A percentile compares a stretch with the other conserved stretches of the same genome.
Evolutionary conservation across 64 coral and sea anemone species (phyloP).

Genomic region (Montipora capricornis): DNA sequence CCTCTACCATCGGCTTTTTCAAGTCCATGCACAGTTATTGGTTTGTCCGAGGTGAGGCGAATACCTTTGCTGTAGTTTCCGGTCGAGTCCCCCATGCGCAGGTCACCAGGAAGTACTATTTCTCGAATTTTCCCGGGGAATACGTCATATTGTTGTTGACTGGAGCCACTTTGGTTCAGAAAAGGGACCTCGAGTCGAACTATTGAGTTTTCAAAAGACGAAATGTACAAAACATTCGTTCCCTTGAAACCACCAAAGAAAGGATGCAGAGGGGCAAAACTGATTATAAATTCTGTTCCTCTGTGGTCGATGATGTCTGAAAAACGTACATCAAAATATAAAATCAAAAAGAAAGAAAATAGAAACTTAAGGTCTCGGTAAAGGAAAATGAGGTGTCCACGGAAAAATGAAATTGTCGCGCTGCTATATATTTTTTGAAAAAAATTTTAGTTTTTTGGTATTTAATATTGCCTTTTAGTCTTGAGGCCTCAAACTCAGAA

Average conservation of each 20-base stretch:
- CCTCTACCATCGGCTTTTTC: background rate
- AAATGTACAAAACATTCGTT: slow-evolving; percentile 41
- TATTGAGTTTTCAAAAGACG: background rate
- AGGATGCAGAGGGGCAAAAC: background rate
- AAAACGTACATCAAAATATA: background rate
- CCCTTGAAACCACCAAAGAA: background rate
- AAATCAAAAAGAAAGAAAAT: background rate
- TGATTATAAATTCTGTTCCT: slow-evolving; percentile 38
- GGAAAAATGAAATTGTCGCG: too few species aligned
- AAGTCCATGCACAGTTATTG: slow-evolving; percentile 53
- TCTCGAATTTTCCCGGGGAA: background rate
- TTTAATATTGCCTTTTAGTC: too few species aligned
- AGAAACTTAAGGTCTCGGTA: too few species aligned
- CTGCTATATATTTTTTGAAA: too few species aligned
- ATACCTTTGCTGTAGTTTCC: slow-evolving; percentile 59
- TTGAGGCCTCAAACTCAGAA: too few species aligned
- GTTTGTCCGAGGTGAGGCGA: background rate
- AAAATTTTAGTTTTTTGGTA: too few species aligned
- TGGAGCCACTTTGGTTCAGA: background rate
- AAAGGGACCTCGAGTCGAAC: slow-evolving; percentile 23
- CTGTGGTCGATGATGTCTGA: slow-evolving; percentile 5
- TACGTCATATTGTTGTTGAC: background rate
- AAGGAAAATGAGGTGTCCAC: too few species aligned
- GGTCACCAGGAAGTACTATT: background rate
- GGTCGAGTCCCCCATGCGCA: slow-evolving; percentile 8